Conservation (phyloP, 2,888 invertebrate species). For the Eupithecia inturbata region DNA sequence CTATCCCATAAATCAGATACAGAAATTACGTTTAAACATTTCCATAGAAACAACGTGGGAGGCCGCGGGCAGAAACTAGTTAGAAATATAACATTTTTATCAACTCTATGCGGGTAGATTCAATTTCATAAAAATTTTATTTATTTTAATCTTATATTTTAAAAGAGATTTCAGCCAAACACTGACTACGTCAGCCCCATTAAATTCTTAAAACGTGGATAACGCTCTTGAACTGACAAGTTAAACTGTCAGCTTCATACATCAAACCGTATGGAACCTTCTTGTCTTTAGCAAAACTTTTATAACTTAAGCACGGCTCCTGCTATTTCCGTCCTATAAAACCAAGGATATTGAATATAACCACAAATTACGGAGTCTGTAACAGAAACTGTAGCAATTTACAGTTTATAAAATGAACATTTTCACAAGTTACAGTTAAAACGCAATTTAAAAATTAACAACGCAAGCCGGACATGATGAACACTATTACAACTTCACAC, state of each 20-base stretch:
- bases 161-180: no score
- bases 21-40: no score
- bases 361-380: not conserved
- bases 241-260: not conserved
- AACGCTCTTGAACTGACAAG: not conserved
- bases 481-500: conserved; percentile 6
- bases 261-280: not conserved
- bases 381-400: not conserved
- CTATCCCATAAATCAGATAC: no score
- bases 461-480: not conserved
- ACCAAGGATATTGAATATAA: not conserved
- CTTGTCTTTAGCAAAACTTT: not conserved
- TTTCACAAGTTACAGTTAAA: not conserved
- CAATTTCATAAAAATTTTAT: no score
- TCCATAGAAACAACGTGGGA: no score
- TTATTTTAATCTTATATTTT: no score
- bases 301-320: not conserved
- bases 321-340: not conserved
- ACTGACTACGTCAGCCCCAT: no score
- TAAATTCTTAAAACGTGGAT: not conserved
- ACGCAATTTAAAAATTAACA: conserved; percentile 1
- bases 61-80: no score
- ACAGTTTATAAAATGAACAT: conserved; percentile 6
- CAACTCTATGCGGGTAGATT: no score
- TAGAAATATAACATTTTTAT: no score